Conservation (phyloP, 2,888 invertebrate species). For the Abrostola tripartita region DNA sequence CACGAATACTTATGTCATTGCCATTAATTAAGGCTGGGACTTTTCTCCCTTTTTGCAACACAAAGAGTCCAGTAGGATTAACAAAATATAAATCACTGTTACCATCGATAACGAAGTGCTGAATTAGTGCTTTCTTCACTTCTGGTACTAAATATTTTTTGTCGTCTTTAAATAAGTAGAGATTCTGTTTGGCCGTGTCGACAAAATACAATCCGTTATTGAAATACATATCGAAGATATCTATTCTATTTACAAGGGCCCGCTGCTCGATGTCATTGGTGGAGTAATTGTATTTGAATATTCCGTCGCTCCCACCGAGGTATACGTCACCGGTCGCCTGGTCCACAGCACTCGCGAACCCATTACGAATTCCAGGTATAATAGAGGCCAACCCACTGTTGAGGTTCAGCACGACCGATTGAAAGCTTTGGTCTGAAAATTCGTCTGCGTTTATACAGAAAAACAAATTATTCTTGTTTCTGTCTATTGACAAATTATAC, state of each 20-base stretch:
- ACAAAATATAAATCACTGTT: conserved; percentile 66
- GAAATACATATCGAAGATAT: conserved; percentile 75
- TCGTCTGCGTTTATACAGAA: conserved; percentile 78
- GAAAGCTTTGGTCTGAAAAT: conserved; percentile 76
- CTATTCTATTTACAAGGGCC: conserved; percentile 62
- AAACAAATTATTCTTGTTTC: conserved; percentile 65
- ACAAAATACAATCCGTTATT: conserved; percentile 69
- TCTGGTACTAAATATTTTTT: conserved; percentile 52
- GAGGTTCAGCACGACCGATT: conserved; percentile 70
- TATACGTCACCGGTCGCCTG: conserved; percentile 65
- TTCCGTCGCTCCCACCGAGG: conserved; percentile 76
- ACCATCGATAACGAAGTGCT: conserved; percentile 68
- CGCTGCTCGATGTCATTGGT: conserved; percentile 62
- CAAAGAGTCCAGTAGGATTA: conserved; percentile 65
- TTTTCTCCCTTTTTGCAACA: conserved; percentile 57
- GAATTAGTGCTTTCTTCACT: conserved; percentile 64
- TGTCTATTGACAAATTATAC: conserved; percentile 71
- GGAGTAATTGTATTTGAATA: conserved; percentile 68
- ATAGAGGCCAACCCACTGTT: conserved; percentile 60
- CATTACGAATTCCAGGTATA: conserved; percentile 72
- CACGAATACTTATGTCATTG: conserved; percentile 64
- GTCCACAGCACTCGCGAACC: conserved; percentile 76
- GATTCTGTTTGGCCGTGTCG: conserved; percentile 69
- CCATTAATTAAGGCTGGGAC: conserved; percentile 58
- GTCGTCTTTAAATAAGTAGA: conserved; percentile 60